Conservation (phyloP, 1,140 invertebrate species). For the Harpegnathos saltator region DNA sequence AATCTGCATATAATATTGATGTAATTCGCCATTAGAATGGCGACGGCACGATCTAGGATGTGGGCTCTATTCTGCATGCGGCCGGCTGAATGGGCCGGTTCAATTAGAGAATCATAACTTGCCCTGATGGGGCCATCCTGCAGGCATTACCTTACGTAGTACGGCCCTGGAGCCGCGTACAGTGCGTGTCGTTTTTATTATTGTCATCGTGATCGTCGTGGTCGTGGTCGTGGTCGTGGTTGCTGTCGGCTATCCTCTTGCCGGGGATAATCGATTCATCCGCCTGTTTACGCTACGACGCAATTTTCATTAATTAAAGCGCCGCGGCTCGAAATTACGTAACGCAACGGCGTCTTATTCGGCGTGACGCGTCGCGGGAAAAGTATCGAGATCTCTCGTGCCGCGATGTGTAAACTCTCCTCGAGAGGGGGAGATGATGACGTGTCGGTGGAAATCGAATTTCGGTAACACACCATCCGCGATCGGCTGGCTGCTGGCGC, state of each 20-base stretch:
- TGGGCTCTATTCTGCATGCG: slow-evolving; percentile 83
- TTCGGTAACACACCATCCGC: no score
- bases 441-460: no score
- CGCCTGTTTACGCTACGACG: slow-evolving; percentile 53
- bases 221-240: slow-evolving; percentile 42
- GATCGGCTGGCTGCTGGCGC: no score
- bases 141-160: slow-evolving; percentile 72
- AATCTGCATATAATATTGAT: slow-evolving; percentile 85
- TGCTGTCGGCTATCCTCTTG: slow-evolving; percentile 17
- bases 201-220: slow-evolving; percentile 40
- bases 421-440: no score
- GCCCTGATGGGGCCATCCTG: slow-evolving; percentile 81
- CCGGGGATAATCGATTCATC: slow-evolving; percentile 64
- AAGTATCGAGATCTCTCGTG: not conserved
- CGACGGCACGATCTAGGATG: slow-evolving; percentile 81
- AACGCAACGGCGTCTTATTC: slow-evolving; percentile 37
- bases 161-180: slow-evolving; percentile 65
- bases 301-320: slow-evolving; percentile 72
- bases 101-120: slow-evolving; percentile 85
- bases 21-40: slow-evolving; percentile 84
- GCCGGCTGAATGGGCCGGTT: slow-evolving; percentile 81
- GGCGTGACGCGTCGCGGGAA: not conserved
- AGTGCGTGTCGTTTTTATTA: slow-evolving; percentile 68
- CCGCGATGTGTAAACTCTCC: no score
- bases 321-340: slow-evolving; percentile 60